Conservation (phyloP, 2,797 vertebrate genomes). For the Cygnus olor region DNA sequence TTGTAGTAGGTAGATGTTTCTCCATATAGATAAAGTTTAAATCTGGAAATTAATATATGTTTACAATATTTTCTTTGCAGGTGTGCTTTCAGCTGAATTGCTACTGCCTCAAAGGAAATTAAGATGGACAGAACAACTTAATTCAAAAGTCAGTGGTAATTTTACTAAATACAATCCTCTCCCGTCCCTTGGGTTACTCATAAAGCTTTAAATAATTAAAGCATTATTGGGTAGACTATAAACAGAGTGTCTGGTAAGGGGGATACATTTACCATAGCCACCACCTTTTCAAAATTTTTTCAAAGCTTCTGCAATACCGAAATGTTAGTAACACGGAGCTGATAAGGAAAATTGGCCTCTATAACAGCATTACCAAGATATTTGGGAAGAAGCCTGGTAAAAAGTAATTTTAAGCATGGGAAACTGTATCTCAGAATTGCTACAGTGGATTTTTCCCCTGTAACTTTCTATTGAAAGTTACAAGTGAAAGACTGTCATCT, state of each 20-base stretch:
- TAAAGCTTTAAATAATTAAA: not conserved
- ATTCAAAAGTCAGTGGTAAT: constrained; percentile 59
- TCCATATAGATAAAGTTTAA: not conserved
- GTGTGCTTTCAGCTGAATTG: constrained; percentile 35
- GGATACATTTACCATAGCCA: not conserved
- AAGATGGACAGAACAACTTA: constrained; percentile 67
- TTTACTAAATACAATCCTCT: not conserved
- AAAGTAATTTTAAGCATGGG: not conserved
- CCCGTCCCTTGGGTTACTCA: not conserved
- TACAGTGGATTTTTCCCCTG: accelerated
- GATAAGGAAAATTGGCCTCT: not conserved
- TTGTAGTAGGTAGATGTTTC: not conserved
- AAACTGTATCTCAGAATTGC: not conserved
- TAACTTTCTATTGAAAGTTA: not conserved
- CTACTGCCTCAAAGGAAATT: constrained; percentile 25
- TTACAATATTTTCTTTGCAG: constrained; percentile 25
- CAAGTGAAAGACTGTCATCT: not conserved
- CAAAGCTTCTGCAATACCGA: not conserved
- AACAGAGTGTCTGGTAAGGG: not conserved
- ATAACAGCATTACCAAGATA: accelerated
- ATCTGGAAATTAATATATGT: not conserved
- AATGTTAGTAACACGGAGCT: not conserved
- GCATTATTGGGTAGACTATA: not conserved
- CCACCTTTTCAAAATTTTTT: not conserved
- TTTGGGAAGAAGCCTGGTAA: not conserved